Conservation (phyloP, 2,888 invertebrate species). For the Apotomis betuletana region DNA sequence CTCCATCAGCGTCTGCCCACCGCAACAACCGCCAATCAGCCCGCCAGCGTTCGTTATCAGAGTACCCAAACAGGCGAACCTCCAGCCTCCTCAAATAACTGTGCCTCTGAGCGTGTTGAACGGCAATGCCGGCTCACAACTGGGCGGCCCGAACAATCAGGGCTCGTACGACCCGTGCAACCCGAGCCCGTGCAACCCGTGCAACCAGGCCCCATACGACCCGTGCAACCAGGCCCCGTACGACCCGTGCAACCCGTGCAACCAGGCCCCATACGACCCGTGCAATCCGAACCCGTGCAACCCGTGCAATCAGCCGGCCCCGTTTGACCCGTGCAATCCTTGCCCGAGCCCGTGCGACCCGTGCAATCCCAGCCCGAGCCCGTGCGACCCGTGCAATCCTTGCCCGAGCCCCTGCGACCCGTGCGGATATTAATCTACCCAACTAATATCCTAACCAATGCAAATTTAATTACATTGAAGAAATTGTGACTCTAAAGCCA, state of each 20-base stretch:
- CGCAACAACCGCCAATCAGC: constrained; percentile 44
- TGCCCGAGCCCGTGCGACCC: neutral
- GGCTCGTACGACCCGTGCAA: too few species aligned
- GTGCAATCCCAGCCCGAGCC: constrained; percentile 6
- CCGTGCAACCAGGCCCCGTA: too few species aligned
- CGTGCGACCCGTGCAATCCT: constrained; percentile 9
- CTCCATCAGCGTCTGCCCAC: constrained; percentile 52
- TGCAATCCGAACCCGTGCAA: constrained; percentile 13
- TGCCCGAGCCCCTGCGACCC: constrained; percentile 4
- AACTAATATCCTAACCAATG: neutral
- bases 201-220: neutral
- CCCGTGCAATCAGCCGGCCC: too few species aligned
- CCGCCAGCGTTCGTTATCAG: constrained; percentile 22
- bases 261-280: constrained; percentile 15
- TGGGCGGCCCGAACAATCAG: constrained; percentile 7
- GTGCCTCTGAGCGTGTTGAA: constrained; percentile 1
- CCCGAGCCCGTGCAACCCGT: constrained; percentile 18
- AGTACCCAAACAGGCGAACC: constrained; percentile 7
- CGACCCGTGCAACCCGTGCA: constrained; percentile 10
- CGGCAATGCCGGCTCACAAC: too few species aligned
- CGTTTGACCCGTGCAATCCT: constrained; percentile 6
- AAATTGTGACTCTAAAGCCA: neutral
- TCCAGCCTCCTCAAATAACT: constrained; percentile 14
- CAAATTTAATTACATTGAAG: constrained; percentile 9
- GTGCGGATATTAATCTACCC: neutral